A percentile compares a stretch with the other conserved stretches of the same genome.
phyloP scores from a whole-genome alignment of 2,797 vertebrate genomes.

The Todus mexicanus region DNA sequence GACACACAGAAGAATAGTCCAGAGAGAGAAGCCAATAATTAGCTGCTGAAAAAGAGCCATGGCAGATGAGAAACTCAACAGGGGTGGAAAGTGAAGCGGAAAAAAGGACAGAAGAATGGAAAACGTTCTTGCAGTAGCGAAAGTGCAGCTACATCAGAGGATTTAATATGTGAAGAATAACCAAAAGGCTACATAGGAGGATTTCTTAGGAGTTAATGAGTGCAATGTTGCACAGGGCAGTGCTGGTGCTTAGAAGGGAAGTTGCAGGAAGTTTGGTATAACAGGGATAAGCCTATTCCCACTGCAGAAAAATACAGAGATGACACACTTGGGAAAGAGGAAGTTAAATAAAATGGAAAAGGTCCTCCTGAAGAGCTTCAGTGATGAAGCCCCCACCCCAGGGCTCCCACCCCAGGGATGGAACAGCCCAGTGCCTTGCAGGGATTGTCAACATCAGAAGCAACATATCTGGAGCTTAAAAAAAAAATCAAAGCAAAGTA shows the following conservation, averaged over 20 bases:
- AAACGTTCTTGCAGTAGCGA: not conserved
- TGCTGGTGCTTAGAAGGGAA: not conserved
- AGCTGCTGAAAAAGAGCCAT: not conserved
- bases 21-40: not conserved
- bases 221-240: not conserved
- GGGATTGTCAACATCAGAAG: not conserved
- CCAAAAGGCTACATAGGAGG: not conserved
- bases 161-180: not conserved
- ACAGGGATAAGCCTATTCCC: not conserved
- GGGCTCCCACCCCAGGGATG: fast-evolving
- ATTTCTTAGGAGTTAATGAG: not conserved
- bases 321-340: not conserved
- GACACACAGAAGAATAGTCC: not conserved
- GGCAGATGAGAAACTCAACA: not conserved
- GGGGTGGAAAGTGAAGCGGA: not conserved
- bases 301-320: not conserved
- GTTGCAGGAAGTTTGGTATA: not conserved
- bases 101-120: not conserved
- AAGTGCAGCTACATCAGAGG: not conserved
- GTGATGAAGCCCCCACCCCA: not conserved
- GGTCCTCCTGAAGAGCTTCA: not conserved
- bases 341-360: not conserved
- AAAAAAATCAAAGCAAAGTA: not conserved
- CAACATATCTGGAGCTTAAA: not conserved
- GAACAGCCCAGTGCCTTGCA: not conserved